A percentile compares a stretch with the other conserved stretches of the same genome.
phyloP scores from a whole-genome alignment of 2,113 vertebrate genomes.

The Takifugu bimaculatus region DNA sequence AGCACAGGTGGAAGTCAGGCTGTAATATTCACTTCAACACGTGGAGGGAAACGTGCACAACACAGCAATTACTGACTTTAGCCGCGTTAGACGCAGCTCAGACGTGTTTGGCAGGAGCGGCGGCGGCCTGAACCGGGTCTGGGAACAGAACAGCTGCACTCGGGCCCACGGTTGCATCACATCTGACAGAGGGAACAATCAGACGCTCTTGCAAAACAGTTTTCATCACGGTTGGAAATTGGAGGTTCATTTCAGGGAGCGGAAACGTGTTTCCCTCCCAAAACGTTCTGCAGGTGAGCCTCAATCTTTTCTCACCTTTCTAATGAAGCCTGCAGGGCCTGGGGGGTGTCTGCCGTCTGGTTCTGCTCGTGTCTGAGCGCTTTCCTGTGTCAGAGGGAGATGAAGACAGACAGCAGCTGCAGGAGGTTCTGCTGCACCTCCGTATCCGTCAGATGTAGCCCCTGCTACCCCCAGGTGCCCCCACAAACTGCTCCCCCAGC shows the following conservation, averaged over 20 bases:
- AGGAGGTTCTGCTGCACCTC: background rate
- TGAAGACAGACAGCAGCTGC: background rate
- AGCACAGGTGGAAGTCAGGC: slow-evolving; percentile 20
- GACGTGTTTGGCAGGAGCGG: background rate
- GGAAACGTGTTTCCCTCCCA: too few species aligned
- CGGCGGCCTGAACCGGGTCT: background rate
- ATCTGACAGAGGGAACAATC: background rate
- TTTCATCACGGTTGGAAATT: background rate
- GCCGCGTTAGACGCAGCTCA: background rate
- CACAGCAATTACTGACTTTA: slow-evolving; percentile 22
- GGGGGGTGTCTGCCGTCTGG: background rate
- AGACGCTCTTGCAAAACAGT: background rate
- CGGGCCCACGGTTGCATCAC: background rate
- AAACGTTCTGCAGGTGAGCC: background rate
- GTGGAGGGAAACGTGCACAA: background rate
- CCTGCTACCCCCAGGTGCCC: too few species aligned
- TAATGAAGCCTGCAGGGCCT: slow-evolving; percentile 5
- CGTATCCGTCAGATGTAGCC: too few species aligned
- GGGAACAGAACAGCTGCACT: background rate
- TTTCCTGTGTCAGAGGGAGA: background rate
- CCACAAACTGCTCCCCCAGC: too few species aligned
- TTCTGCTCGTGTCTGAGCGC: background rate
- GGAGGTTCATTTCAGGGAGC: background rate
- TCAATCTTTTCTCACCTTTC: slow-evolving; percentile 3
- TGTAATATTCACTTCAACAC: slow-evolving; percentile 16